Conservation (phyloP, 2,888 invertebrate species). For the Nowickia ferox region DNA sequence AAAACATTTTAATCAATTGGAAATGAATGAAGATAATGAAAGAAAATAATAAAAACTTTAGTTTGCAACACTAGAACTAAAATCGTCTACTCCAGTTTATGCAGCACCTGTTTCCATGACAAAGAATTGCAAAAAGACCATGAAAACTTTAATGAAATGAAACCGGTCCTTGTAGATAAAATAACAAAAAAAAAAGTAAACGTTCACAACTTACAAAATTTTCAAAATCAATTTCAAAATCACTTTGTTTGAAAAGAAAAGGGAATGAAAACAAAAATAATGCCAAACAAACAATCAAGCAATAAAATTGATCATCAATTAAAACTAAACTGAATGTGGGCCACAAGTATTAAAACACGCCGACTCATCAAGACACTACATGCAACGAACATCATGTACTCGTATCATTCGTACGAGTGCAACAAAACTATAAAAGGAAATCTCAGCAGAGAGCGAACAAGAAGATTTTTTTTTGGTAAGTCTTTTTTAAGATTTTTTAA, state of each 20-base stretch:
- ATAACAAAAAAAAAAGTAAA: not conserved
- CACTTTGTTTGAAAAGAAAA: not conserved
- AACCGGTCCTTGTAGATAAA: slow-evolving; percentile 14
- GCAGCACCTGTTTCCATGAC: slow-evolving; percentile 49
- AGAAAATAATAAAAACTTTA: not conserved
- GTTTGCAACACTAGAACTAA: slow-evolving; percentile 2
- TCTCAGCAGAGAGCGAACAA: not conserved
- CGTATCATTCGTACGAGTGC: not conserved
- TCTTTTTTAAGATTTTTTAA: not conserved
- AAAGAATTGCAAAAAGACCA: not conserved
- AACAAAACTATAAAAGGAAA: not conserved
- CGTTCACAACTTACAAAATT: slow-evolving; percentile 8
- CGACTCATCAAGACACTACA: not conserved
- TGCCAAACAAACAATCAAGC: slow-evolving; percentile 10
- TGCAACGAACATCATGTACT: slow-evolving; percentile 30
- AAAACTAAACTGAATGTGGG: slow-evolving; percentile 37
- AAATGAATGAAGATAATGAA: not conserved
- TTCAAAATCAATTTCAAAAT: slow-evolving; percentile 30
- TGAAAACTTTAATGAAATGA: not conserved
- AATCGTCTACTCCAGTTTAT: not conserved
- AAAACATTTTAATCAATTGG: slow-evolving; percentile 3
- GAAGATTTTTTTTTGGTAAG: not conserved
- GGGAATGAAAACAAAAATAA: not conserved
- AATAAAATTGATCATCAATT: slow-evolving; percentile 69
- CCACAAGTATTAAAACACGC: slow-evolving; percentile 2